A percentile compares a stretch with the other conserved stretches of the same genome.
These are phyloP conservation scores for Drosophila histrio DNA, from an alignment of 2,888 invertebrate species.

Conservation along the genomic window DNA sequence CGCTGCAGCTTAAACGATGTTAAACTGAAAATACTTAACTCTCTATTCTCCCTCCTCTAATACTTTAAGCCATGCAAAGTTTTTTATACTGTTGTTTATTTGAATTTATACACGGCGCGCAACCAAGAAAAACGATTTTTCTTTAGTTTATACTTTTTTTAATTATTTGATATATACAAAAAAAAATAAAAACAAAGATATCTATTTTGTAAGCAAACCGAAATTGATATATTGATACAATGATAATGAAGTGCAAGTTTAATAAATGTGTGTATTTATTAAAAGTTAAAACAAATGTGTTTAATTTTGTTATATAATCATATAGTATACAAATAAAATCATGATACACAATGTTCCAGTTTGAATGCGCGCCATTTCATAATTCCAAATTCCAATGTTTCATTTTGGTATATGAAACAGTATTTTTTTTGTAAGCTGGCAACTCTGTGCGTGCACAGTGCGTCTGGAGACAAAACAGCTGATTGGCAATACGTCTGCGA, in stretches of 20 bases:
- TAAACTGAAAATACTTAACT: conserved; percentile 17
- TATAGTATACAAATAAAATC: not conserved
- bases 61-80: conserved; percentile 53
- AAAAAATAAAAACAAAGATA: conserved; percentile 27
- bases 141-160: conserved; percentile 59
- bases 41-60: conserved; percentile 33
- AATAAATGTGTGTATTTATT: conserved; percentile 78
- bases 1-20: conserved; percentile 44
- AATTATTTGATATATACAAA: conserved; percentile 64
- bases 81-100: conserved; percentile 72
- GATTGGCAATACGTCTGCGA: conserved; percentile 10
- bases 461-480: conserved; percentile 32
- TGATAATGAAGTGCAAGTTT: conserved; percentile 73
- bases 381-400: conserved; percentile 17
- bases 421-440: conserved; percentile 30
- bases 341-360: not conserved
- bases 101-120: conserved; percentile 55
- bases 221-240: conserved; percentile 65
- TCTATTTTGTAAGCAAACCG: conserved; percentile 54
- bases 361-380: conserved; percentile 36
- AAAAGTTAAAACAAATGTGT: conserved; percentile 61
- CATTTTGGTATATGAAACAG: conserved; percentile 2
- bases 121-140: conserved; percentile 51
- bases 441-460: conserved; percentile 35
- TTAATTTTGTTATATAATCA: conserved; percentile 3